Percentiles rank a stretch among this genome's conserved stretches.
Conservation (phyloP, 1,140 invertebrate genomes). For the Drosophila rufa region DNA sequence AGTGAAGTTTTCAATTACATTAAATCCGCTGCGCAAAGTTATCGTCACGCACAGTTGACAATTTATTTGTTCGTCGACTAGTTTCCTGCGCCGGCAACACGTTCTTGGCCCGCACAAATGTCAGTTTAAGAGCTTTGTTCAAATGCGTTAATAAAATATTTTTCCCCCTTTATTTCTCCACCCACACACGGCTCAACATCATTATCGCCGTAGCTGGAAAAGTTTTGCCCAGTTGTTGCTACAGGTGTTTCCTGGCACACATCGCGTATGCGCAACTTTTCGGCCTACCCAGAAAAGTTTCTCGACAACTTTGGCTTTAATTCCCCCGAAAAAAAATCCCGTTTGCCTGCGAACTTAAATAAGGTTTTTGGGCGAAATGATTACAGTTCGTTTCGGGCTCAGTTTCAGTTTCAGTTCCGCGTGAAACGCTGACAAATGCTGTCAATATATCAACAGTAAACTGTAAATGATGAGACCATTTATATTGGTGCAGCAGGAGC, state of each 20-base stretch:
- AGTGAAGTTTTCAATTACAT: slow-evolving; percentile 80
- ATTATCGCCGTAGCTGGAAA: slow-evolving; percentile 51
- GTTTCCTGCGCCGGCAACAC: slow-evolving; percentile 36
- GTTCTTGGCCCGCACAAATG: slow-evolving; percentile 46
- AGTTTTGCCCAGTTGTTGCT: slow-evolving; percentile 31
- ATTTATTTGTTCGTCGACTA: slow-evolving; percentile 68
- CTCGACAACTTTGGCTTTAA: slow-evolving; percentile 44
- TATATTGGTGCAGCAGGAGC: slow-evolving; percentile 60
- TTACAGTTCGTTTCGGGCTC: slow-evolving; percentile 28
- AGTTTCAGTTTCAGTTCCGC: slow-evolving; percentile 28
- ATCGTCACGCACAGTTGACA: slow-evolving; percentile 74
- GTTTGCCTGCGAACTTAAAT: slow-evolving; percentile 4
- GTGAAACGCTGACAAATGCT: slow-evolving; percentile 71
- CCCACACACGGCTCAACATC: slow-evolving; percentile 29
- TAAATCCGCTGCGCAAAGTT: slow-evolving; percentile 72
- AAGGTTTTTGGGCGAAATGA: slow-evolving; percentile 1
- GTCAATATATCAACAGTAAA: slow-evolving; percentile 73
- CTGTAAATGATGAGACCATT: slow-evolving; percentile 74
- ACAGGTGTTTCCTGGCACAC: slow-evolving; percentile 58
- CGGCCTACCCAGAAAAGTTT: slow-evolving; percentile 51
- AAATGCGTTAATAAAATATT: slow-evolving; percentile 67
- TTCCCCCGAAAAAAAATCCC: slow-evolving; percentile 2
- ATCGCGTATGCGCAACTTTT: slow-evolving; percentile 50
- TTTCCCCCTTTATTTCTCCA: slow-evolving; percentile 7
- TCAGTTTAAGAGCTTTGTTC: slow-evolving; percentile 65